Percentiles rank a stretch among this genome's conserved stretches.
Evolutionary conservation across 2,113 vertebrate species (phyloP).

Genomic region (Natator depressus): DNA sequence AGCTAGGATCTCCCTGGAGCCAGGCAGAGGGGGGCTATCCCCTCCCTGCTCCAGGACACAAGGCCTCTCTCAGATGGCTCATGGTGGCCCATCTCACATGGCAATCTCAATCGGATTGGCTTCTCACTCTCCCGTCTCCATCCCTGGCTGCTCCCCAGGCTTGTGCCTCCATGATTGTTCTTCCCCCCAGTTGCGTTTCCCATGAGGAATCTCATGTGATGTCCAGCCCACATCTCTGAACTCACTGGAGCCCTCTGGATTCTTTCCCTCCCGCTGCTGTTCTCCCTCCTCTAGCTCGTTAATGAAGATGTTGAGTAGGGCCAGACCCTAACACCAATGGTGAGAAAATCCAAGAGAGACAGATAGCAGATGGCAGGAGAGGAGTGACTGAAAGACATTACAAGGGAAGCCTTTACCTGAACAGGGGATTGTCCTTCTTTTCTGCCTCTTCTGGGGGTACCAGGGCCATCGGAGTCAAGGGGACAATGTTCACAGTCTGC

Average conservation of each 20-base stretch:
- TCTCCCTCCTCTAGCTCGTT: accelerated
- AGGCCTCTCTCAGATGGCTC: background rate
- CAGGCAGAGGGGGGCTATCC: too few relatives aligned
- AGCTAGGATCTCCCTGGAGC: accelerated
- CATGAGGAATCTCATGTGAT: background rate
- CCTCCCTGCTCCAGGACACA: too few relatives aligned
- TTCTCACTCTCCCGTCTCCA: too few relatives aligned
- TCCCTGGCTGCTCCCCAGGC: background rate
- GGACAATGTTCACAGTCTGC: conserved; percentile 78
- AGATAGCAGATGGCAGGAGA: accelerated
- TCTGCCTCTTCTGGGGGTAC: conserved; percentile 83
- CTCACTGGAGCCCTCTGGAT: accelerated
- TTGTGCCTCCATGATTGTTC: accelerated
- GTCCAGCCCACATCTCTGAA: too few relatives aligned
- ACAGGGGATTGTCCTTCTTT: conserved; percentile 85
- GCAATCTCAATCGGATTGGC: background rate
- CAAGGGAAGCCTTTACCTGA: conserved; percentile 78
- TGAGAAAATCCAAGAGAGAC: accelerated
- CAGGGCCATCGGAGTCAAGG: conserved; percentile 85
- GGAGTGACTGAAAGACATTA: accelerated
- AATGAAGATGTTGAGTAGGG: background rate
- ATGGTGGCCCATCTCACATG: accelerated
- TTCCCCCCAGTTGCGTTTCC: too few relatives aligned
- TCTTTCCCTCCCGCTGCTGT: accelerated
- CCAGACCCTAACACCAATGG: background rate